phyloP scores from a whole-genome alignment of 2,888 invertebrate genomes.

The Drosophila acutilabella region DNA sequence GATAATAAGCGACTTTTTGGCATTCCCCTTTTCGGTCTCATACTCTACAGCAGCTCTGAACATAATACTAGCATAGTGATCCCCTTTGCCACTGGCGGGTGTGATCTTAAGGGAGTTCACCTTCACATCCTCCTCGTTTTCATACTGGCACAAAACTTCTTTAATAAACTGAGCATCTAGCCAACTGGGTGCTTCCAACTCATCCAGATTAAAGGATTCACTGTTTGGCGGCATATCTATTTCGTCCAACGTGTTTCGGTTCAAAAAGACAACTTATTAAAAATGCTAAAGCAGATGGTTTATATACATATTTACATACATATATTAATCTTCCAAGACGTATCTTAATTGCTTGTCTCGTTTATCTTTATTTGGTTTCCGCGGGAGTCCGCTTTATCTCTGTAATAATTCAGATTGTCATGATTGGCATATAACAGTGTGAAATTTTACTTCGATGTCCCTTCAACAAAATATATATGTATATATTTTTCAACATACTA shows the following conservation, averaged over 20 bases:
- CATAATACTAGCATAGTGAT: slow-evolving; percentile 69
- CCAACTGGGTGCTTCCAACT: slow-evolving; percentile 26
- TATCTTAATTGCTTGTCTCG: slow-evolving; percentile 10
- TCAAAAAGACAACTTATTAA: slow-evolving; percentile 27
- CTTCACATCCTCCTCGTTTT: slow-evolving; percentile 10
- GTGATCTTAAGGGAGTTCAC: slow-evolving; percentile 33
- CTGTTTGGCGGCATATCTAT: slow-evolving; percentile 11
- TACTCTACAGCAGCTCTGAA: slow-evolving; percentile 50
- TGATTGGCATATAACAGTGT: background rate
- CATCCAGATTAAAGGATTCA: slow-evolving; percentile 25
- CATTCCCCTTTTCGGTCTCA: slow-evolving; percentile 43
- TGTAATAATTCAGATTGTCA: slow-evolving; percentile 3
- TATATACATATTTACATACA: slow-evolving; percentile 41
- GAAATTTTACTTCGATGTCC: background rate
- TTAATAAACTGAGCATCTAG: slow-evolving; percentile 11
- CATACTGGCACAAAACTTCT: slow-evolving; percentile 6
- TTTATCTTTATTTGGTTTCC: slow-evolving; percentile 3
- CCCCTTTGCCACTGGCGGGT: slow-evolving; percentile 58
- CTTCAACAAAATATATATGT: background rate
- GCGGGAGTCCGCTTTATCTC: slow-evolving; percentile 14
- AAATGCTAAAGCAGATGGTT: background rate
- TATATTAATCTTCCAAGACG: slow-evolving; percentile 26
- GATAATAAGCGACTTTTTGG: slow-evolving; percentile 57
- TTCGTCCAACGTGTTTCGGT: background rate
- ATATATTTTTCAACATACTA: background rate